Evolutionary conservation across 2,797 vertebrate genomes (phyloP).

Genomic region (Sebastes jordani): DNA sequence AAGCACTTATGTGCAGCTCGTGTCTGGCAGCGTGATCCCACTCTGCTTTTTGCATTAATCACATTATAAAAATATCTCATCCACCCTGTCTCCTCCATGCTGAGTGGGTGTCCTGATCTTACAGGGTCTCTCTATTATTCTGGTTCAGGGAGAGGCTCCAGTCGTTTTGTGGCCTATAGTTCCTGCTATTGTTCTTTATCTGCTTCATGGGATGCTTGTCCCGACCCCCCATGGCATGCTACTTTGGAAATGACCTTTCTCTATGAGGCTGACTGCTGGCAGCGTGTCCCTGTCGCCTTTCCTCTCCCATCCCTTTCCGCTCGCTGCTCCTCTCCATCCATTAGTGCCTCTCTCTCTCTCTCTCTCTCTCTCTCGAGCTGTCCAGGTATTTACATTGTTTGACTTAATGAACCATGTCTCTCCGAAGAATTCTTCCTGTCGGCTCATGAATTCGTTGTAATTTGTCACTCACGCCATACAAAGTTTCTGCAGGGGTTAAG

Average conservation of each 20-base stretch:
- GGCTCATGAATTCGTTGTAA: conserved; percentile 18
- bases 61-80: conserved; percentile 70
- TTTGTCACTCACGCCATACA: conserved; percentile 38
- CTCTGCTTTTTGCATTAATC: conserved; percentile 69
- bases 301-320: conserved; percentile 70
- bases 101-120: conserved; percentile 70
- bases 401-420: conserved; percentile 24
- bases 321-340: conserved; percentile 57
- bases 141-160: conserved; percentile 82
- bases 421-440: conserved; percentile 25
- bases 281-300: conserved; percentile 70
- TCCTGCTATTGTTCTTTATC: conserved; percentile 96
- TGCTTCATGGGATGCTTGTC: conserved; percentile 85
- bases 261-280: conserved; percentile 66
- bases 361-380: neutral
- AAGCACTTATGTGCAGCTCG: conserved; percentile 9
- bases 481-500: conserved; percentile 36
- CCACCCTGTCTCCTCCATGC: conserved; percentile 65
- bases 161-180: conserved; percentile 82
- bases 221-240: conserved; percentile 76
- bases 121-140: conserved; percentile 82
- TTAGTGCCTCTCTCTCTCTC: conserved; percentile 27
- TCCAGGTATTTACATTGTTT: conserved; percentile 41
- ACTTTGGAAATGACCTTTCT: conserved; percentile 82
- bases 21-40: conserved; percentile 60